Base-by-base conservation (phyloP, 2,888 invertebrate genomes). In the Agrochola litura region DNA sequence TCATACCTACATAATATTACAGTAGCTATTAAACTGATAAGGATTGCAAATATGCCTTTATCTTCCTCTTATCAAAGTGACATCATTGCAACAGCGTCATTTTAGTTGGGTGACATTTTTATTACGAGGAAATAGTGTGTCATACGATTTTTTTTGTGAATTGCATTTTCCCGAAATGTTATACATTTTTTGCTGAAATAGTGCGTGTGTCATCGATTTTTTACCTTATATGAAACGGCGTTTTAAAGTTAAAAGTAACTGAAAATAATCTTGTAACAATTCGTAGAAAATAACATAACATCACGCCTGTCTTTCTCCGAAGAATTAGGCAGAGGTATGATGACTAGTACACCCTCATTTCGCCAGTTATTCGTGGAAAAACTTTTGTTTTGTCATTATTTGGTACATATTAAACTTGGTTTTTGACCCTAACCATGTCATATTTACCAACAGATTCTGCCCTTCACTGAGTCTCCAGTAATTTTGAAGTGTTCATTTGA, bases 71-170 rank as follows among this genome's bases (percentile, higher is more conserved):
- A 81, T 84, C 74, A 54, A 68, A 49, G 60, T 84, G 81, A 77
- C 58, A 30, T 75, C 74, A 84, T 74, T 61, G 10, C 30, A 37
- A 8, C 22, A 9, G 16, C 30, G 68, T 66, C 72, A 63, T 77
- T 72, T 37, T 70, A 37, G 1, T n/a, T 6, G n/a, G 16, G 37
- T 37, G 1, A 4, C 10, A 56, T 37, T 60, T 73, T 77, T 65
- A 52, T 46, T 60, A 63, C 16, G 25, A 64, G n/a, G 49, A 70
- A 56, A 22, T 25, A 43, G 19, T 71, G 69, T 58, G 46, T 75
- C 66, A 81, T 73, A 10, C 4, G 0, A 16, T 60, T 74, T 88
- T 74, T 88, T 87, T 76, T 73, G 30, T 43, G 86, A 88, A 88
- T 73, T 81, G 22, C 14, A 65, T 83, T 89, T 84, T 84, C 76